Evolutionary conservation across 2,797 vertebrate genomes (phyloP), one percentile per base, ranked within the genome.

Genomic region (Neosalanx taihuensis): DNA sequence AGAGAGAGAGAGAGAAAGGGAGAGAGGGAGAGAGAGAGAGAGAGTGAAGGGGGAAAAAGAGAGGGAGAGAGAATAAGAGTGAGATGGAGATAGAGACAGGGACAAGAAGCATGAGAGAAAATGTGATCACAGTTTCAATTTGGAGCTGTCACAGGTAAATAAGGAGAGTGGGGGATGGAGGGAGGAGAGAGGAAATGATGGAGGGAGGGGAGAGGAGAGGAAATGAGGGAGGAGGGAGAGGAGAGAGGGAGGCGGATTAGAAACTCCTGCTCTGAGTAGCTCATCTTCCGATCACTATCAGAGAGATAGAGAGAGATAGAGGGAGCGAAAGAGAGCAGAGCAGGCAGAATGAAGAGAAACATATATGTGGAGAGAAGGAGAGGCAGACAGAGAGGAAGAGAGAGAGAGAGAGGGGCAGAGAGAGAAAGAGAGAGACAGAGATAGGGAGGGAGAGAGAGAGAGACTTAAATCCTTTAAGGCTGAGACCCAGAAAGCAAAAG

Each of bases 111-210:
- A 64, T 76, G 72, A 68, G 84, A 80, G 83, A 88, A 83, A 88
- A 91, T 89, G 88, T 88, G 89, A 90, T 90, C 84, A 89, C 83
- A 85, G 86, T 87, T 89, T 88, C 85, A 85, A 88, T 90, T 89
- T 85, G 82, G 89, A 81, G 84, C 87, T 87, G 87, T 90, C 87
- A 87, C 80, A 82, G 83, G 88, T 87, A 90, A 90, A 90, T 88
- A 88, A 85, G 74, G 80, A 83, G 79, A 76, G 20, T 79, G 68
- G 76, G 77, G 51, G 51, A 53, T 1, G 77, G 79, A 74, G 72
- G 74, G 51, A 64, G 84, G 23, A 35, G 33, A 6, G 6, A 5
- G 33, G 33, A 35, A 35, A 26, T 26, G 23, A 1, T 26, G 3
- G 33, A 35, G 33, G 33, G 33, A 35, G 33, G 4, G 33, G 23